These are phyloP conservation scores for Zygaena filipendulae DNA, from an alignment of 2,888 invertebrate genomes.

Conservation along the genomic window DNA sequence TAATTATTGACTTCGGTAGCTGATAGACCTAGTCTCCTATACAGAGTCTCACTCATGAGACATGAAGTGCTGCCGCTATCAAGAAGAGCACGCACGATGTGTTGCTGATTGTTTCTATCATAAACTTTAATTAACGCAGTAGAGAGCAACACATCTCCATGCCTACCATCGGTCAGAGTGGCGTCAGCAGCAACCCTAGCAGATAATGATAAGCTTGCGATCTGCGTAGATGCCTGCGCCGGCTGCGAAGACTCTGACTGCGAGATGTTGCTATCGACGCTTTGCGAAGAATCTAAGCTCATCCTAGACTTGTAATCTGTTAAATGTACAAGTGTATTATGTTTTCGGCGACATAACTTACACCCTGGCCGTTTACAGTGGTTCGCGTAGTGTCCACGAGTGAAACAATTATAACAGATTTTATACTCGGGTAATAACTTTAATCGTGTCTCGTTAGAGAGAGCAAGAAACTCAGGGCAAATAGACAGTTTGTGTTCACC, in stretches of 20 bases:
- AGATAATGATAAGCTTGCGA: not conserved
- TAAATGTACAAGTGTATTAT: not conserved
- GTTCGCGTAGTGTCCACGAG: slow-evolving; percentile 6
- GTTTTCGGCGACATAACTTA: not conserved
- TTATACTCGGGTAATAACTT: slow-evolving; percentile 4
- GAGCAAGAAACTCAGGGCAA: slow-evolving; percentile 4
- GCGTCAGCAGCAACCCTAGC: not conserved
- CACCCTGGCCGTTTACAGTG: slow-evolving; percentile 1
- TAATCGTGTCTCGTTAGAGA: slow-evolving; percentile 1
- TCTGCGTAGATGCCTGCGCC: no score
- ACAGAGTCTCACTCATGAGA: slow-evolving; percentile 4
- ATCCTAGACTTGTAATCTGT: no score
- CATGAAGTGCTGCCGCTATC: slow-evolving; percentile 9
- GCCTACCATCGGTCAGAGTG: not conserved
- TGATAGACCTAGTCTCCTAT: not conserved
- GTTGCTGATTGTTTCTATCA: not conserved
- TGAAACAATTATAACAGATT: slow-evolving; percentile 6
- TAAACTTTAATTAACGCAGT: slow-evolving; percentile 3
- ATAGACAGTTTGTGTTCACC: slow-evolving; percentile 1
- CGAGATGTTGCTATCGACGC: no score
- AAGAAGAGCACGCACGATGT: slow-evolving; percentile 1
- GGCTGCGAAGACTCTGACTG: no score
- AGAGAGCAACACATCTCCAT: not conserved
- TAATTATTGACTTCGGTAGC: not conserved
- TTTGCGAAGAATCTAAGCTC: no score